A percentile compares a stretch with the other conserved stretches of the same genome.
These are phyloP conservation scores for Trichomalopsis sarcophagae DNA, from an alignment of 1,140 invertebrate genomes.

Conservation along the genomic window DNA sequence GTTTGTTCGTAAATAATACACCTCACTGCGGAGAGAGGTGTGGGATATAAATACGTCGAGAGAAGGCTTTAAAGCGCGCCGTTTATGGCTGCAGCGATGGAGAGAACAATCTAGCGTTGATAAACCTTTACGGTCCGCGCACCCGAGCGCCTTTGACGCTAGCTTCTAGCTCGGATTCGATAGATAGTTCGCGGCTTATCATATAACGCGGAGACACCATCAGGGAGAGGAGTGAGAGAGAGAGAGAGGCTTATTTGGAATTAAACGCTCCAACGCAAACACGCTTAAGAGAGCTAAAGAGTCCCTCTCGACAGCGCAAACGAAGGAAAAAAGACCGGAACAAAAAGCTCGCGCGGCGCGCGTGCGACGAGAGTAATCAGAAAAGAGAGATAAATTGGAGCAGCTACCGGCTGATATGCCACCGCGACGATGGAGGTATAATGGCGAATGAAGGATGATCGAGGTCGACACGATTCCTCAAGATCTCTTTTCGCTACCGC, in stretches of 20 bases:
- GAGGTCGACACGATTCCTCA: background rate
- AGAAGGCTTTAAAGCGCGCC: background rate
- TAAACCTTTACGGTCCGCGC: background rate
- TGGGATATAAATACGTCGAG: background rate
- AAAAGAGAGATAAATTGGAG: conserved; percentile 48
- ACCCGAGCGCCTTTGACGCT: background rate
- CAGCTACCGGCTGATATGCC: conserved; percentile 31
- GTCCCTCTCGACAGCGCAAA: background rate
- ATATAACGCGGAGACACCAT: background rate
- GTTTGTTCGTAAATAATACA: conserved; percentile 15
- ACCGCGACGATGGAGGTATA: conserved; percentile 32
- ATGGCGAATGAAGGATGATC: conserved; percentile 39
- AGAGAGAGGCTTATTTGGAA: background rate
- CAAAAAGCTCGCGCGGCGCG: background rate
- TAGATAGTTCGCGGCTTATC: background rate
- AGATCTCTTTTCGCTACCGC: background rate
- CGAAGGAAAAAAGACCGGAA: background rate
- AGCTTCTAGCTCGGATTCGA: background rate
- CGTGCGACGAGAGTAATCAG: background rate
- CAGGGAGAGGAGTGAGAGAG: no score
- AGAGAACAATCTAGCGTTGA: background rate
- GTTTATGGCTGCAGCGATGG: background rate
- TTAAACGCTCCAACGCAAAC: background rate
- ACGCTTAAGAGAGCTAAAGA: background rate
- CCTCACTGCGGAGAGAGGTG: background rate